Percentiles rank a stretch among this genome's conserved stretches.
phyloP scores from a whole-genome alignment of 2,113 vertebrate genomes.

The Nothobranchius kuhntae region DNA sequence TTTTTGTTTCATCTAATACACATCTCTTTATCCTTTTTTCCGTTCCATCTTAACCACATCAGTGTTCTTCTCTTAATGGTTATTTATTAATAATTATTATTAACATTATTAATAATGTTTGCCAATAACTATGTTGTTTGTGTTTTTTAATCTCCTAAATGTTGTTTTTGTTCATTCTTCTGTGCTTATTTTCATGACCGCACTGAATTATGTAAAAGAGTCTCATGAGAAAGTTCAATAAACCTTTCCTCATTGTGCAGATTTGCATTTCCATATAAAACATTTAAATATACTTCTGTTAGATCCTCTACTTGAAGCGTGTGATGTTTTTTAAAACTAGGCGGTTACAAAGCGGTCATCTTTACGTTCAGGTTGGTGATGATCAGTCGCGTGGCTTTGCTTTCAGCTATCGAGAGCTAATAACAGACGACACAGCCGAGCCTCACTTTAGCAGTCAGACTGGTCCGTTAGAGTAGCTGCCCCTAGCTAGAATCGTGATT shows the following conservation, averaged over 20 bases:
- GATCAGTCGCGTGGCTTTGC: conserved; percentile 33
- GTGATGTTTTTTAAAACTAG: too few relatives aligned
- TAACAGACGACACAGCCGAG: conserved; percentile 24
- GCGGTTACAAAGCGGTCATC: background rate
- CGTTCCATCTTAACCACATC: too few relatives aligned
- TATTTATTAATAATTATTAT: too few relatives aligned
- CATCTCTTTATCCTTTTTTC: background rate
- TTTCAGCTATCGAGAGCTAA: conserved; percentile 26
- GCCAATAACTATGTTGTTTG: too few relatives aligned
- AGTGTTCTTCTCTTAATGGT: too few relatives aligned
- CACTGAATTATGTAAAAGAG: background rate
- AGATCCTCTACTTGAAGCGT: conserved; percentile 2
- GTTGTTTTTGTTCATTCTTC: conserved; percentile 10
- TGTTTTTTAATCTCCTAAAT: too few relatives aligned
- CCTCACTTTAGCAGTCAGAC: conserved; percentile 22
- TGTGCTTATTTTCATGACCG: background rate
- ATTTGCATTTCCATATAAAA: conserved; percentile 1
- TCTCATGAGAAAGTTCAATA: background rate
- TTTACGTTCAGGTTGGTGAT: conserved; percentile 21
- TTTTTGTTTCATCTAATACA: background rate
- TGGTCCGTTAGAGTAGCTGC: conserved; percentile 12
- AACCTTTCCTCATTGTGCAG: background rate
- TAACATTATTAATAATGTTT: too few relatives aligned
- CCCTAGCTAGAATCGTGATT: conserved; percentile 20
- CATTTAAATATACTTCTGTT: conserved; percentile 30